phyloP scores from a whole-genome alignment of 2,797 vertebrate species.

The Enteromius trimaculatus region DNA sequence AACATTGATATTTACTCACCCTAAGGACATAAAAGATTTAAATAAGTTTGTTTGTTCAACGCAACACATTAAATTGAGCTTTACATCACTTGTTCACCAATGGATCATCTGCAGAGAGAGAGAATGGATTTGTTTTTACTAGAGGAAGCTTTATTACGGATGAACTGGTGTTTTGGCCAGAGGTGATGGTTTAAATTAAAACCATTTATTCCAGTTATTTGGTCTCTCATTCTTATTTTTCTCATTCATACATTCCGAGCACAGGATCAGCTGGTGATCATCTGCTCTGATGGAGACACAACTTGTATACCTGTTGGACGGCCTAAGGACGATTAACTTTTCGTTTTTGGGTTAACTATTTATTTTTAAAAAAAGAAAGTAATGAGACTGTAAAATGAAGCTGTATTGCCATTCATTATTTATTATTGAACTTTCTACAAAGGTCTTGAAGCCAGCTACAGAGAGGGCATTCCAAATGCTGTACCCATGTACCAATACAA shows the following conservation, averaged over 20 bases:
- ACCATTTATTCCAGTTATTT: too few species aligned
- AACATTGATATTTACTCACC: neutral
- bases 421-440: constrained; percentile 73
- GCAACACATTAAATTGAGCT: too few species aligned
- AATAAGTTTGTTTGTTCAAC: neutral
- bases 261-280: too few species aligned
- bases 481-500: constrained; percentile 69
- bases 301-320: neutral
- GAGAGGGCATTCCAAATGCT: constrained; percentile 67
- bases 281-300: too few species aligned
- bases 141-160: too few species aligned
- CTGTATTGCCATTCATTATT: constrained; percentile 89
- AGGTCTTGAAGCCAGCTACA: constrained; percentile 74
- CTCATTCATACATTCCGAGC: too few species aligned
- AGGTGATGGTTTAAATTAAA: too few species aligned
- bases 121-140: too few species aligned
- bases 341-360: neutral
- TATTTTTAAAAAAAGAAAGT: neutral
- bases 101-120: too few species aligned
- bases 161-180: too few species aligned
- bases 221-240: too few species aligned
- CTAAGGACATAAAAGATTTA: neutral
- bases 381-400: constrained; percentile 25
- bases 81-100: too few species aligned
- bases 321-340: neutral